Percentiles rank a stretch among this genome's conserved stretches.
Conservation (phyloP, 2,888 invertebrate genomes). For the Drosophila mayaguana region DNA sequence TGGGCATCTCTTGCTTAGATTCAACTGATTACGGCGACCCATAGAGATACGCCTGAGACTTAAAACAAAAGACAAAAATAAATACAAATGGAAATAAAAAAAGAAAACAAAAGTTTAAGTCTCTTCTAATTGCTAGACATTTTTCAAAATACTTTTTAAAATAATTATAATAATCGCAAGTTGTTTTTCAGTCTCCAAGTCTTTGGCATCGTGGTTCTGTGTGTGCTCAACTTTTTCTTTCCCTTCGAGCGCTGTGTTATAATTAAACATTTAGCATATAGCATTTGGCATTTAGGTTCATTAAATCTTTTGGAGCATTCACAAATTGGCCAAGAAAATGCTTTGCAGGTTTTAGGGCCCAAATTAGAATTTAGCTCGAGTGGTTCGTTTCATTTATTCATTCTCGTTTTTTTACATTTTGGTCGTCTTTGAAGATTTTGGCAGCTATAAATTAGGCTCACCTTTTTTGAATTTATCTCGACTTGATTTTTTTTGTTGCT, state of each 20-base stretch:
- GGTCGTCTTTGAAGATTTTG: slow-evolving; percentile 51
- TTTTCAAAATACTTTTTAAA: slow-evolving; percentile 66
- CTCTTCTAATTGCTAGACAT: slow-evolving; percentile 71
- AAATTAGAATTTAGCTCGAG: slow-evolving; percentile 69
- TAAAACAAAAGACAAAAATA: slow-evolving; percentile 17
- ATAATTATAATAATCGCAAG: slow-evolving; percentile 39
- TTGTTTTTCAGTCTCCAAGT: slow-evolving; percentile 10
- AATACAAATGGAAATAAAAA: slow-evolving; percentile 11
- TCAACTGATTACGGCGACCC: slow-evolving; percentile 69
- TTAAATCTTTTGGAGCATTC: slow-evolving; percentile 53
- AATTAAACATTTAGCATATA: slow-evolving; percentile 70
- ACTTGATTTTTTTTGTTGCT: slow-evolving; percentile 11
- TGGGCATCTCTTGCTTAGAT: slow-evolving; percentile 74
- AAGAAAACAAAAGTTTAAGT: slow-evolving; percentile 29
- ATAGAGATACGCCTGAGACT: slow-evolving; percentile 26
- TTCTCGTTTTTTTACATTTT: slow-evolving; percentile 8
- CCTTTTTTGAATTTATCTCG: slow-evolving; percentile 35
- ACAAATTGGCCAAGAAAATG: slow-evolving; percentile 42
- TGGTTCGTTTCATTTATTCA: slow-evolving; percentile 35
- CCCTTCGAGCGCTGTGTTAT: slow-evolving; percentile 49
- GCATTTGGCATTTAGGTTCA: slow-evolving; percentile 66
- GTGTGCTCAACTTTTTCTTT: slow-evolving; percentile 5
- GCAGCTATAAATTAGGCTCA: slow-evolving; percentile 71
- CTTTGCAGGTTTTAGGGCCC: slow-evolving; percentile 56
- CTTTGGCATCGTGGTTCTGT: not conserved